Evolutionary conservation across 2,888 invertebrate genomes (phyloP).

Genomic region (Drosophila gaucha): DNA sequence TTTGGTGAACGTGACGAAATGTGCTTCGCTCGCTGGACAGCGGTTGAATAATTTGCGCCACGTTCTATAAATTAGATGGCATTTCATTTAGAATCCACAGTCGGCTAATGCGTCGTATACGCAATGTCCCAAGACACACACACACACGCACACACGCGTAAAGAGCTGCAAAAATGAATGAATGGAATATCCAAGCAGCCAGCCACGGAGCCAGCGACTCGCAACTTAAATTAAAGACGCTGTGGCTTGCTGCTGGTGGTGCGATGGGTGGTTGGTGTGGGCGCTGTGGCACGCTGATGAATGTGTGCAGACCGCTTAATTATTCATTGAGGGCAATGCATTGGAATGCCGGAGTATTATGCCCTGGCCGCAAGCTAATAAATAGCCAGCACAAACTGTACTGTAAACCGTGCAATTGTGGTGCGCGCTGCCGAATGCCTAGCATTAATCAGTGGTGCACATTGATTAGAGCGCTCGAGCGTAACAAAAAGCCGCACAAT

Average conservation of each 20-base stretch:
- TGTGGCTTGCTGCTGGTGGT: slow-evolving; percentile 48
- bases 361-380: slow-evolving; percentile 59
- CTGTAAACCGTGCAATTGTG: slow-evolving; percentile 56
- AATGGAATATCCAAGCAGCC: slow-evolving; percentile 31
- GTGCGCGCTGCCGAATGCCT: slow-evolving; percentile 37
- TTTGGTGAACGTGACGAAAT: slow-evolving; percentile 70
- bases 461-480: slow-evolving; percentile 60
- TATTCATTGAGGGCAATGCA: slow-evolving; percentile 76
- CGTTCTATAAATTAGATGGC: slow-evolving; percentile 73
- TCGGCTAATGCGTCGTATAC: slow-evolving; percentile 65
- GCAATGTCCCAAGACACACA: slow-evolving; percentile 39
- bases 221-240: slow-evolving; percentile 56
- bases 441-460: slow-evolving; percentile 59
- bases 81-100: slow-evolving; percentile 49
- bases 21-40: slow-evolving; percentile 42
- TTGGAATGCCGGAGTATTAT: slow-evolving; percentile 58
- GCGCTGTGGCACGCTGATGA: slow-evolving; percentile 50
- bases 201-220: slow-evolving; percentile 12
- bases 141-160: slow-evolving; percentile 10
- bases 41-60: slow-evolving; percentile 62
- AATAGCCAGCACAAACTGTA: slow-evolving; percentile 54
- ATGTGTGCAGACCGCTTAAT: slow-evolving; percentile 73
- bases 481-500: slow-evolving; percentile 50
- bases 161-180: slow-evolving; percentile 40
- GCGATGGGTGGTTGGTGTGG: slow-evolving; percentile 14